These are phyloP conservation scores for Xiphophorus maculatus DNA, from an alignment of 2,113 vertebrate genomes.

Conservation along the genomic window DNA sequence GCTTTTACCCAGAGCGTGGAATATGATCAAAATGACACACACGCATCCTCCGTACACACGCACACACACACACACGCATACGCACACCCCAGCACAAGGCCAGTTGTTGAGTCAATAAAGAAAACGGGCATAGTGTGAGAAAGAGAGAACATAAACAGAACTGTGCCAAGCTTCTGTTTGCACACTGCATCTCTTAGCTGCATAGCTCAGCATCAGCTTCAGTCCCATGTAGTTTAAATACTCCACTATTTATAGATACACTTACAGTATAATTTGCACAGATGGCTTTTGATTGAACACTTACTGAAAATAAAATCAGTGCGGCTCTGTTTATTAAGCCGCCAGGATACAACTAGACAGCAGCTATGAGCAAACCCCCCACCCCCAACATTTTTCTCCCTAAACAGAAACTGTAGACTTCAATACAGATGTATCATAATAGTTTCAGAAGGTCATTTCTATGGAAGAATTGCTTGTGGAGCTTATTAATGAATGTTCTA, in stretches of 20 bases:
- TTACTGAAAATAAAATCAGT: background rate
- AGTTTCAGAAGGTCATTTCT: background rate
- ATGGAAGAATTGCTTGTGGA: background rate
- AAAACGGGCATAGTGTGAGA: slow-evolving; percentile 50
- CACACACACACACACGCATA: slow-evolving; percentile 3
- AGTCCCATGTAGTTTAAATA: slow-evolving; percentile 27
- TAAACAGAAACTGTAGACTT: background rate
- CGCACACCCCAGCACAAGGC: slow-evolving; percentile 42
- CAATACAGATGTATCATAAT: background rate
- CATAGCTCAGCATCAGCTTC: slow-evolving; percentile 37
- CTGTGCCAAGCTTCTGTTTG: slow-evolving; percentile 71
- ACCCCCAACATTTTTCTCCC: background rate
- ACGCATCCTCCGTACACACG: slow-evolving; percentile 10
- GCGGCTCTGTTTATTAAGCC: background rate
- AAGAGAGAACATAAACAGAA: slow-evolving; percentile 63
- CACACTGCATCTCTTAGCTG: slow-evolving; percentile 58
- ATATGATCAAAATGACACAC: slow-evolving; percentile 54
- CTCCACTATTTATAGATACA: slow-evolving; percentile 27
- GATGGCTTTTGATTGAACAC: slow-evolving; percentile 6
- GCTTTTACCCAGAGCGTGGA: slow-evolving; percentile 57
- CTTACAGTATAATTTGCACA: slow-evolving; percentile 16
- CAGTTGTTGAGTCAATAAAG: slow-evolving; percentile 71
- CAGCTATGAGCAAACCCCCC: background rate
- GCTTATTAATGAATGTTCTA: background rate
- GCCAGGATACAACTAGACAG: background rate